Base-by-base conservation (phyloP, 2,797 vertebrate genomes). In the Menidia menidia region DNA sequence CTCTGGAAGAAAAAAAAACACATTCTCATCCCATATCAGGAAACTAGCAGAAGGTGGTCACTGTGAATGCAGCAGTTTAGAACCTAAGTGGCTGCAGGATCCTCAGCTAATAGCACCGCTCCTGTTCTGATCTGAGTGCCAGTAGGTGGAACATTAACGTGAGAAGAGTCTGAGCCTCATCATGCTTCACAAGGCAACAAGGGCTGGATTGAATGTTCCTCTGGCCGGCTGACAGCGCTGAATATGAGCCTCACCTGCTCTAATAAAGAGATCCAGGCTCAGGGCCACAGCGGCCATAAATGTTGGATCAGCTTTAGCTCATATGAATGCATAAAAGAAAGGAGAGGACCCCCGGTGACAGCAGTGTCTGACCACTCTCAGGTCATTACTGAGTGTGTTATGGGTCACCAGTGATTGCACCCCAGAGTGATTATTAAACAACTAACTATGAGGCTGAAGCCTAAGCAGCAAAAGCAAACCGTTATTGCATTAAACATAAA, bases 281-380 rank as follows among this genome's bases (percentile, higher is more conserved):
- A 64, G 64, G 87, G 82, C 66, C 80, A 33, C 39, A 7, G 81
- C 30, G 48, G 66, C 65, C 78, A 93, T 93, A 83, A 94, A 95
- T 93, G 92, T 93, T 93, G 86, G 80, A 95, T 93, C 84, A 87
- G 78, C 56, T 76, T 52, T 41, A 59, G 69, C 78, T 87, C 68
- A 71, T 10, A 81, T 64, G 85, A 80, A 82, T 78, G 77, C 78
- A 85, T 79, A 73, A 88, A 87, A 84, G 67, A 90, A 84, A 64
- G 68, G 77, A 67, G 80, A 41, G 65, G 73, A 84, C 73, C 81
- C 35, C 91, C 89, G 90, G 86, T 93, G 92, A 81, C 19, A 18
- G 70, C 72, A 61, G 67, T 15, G 47, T 80, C 76, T 11, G 43
- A 68, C 53, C 14, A 0, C 77, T 70, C 30, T 58, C 83, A 81